A percentile compares a stretch with the other conserved stretches of the same genome.
phyloP scores from a whole-genome alignment of 2,113 vertebrate genomes.

The Sinosuthora webbiana region DNA sequence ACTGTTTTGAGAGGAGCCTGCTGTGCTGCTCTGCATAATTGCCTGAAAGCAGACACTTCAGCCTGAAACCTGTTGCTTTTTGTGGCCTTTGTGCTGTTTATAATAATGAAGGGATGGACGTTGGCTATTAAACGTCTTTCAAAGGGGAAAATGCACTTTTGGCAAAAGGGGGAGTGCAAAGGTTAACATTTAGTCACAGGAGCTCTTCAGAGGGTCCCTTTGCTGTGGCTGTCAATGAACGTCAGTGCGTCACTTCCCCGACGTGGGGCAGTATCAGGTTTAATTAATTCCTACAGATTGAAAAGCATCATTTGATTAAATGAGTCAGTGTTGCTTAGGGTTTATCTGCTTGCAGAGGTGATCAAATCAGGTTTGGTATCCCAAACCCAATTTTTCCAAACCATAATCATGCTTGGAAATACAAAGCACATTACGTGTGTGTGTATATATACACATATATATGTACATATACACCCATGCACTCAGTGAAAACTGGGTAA shows the following conservation, averaged over 20 bases:
- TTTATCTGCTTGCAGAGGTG: conserved; percentile 35
- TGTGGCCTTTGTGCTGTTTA: conserved; percentile 69
- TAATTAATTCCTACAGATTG: conserved; percentile 63
- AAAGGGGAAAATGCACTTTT: conserved; percentile 15
- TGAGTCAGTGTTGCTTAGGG: conserved; percentile 31
- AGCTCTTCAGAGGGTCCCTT: background rate
- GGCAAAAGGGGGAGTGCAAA: background rate
- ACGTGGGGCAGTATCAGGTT: conserved; percentile 45
- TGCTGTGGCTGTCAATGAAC: conserved; percentile 36
- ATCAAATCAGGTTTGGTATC: conserved; percentile 28
- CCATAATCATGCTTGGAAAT: background rate
- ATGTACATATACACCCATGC: fast-evolving
- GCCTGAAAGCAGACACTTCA: conserved; percentile 83
- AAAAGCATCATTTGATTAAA: conserved; percentile 54
- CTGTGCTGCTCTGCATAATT: conserved; percentile 71
- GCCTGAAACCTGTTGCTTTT: conserved; percentile 67
- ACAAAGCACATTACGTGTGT: fast-evolving
- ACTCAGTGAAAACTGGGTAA: background rate
- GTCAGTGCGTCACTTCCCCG: conserved; percentile 21
- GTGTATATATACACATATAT: fast-evolving
- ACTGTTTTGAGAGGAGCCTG: conserved; percentile 66
- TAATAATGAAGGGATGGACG: conserved; percentile 63
- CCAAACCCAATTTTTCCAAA: conserved; percentile 5
- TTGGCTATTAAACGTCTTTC: conserved; percentile 37
- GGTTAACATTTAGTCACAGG: background rate